Base-by-base conservation (phyloP, 2,797 vertebrate species). In the Synanceia verrucosa region DNA sequence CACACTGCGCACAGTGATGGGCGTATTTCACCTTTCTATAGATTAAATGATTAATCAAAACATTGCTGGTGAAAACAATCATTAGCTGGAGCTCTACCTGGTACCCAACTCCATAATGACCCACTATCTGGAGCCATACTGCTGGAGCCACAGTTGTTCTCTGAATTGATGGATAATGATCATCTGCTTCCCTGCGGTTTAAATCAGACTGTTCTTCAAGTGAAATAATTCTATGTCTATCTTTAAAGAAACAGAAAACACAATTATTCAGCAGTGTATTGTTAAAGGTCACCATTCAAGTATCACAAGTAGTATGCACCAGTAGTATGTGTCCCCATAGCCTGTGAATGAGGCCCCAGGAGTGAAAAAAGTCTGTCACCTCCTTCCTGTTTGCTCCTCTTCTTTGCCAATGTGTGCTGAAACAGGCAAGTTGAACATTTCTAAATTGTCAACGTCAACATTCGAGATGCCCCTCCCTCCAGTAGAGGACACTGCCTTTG, bases 161-260 rank as follows among this genome's bases (percentile, higher is more conserved):
- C 50, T 56, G 23, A 60, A 56, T 9, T 39, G 37, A 62, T 10
- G n/a, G 55, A 65, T 65, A 65, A 74, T 44, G 53, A 48, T 34
- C 39, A 9, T 36, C 33, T 21, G 16, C 29, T 44, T 73, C 60
- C 47, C 58, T 9, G 33, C 43, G 70, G 18, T 70, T 28, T 24
- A 61, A 5, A 61, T 44, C 29, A 50, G 16, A 65, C 23, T 39
- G 44, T 33, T 64, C n/a, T 36, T 53, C 39, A 59, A 19, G 23
- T 37, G 2, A 53, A 31, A 50, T n/a, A 36, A 47, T 44, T 47
- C 31, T 21, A 21, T 63, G 53, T 65, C 18, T 65, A 24, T 57
- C 36, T 52, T 37, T 57, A 18, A 44, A 39, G 21, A 18, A 69
- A 39, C 34, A 36, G 28, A 50, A 34, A n/a, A 9, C 9, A 36